These are phyloP conservation scores for Paratrypauchen microcephalus DNA, from an alignment of 2,797 vertebrate genomes.

Conservation along the genomic window DNA sequence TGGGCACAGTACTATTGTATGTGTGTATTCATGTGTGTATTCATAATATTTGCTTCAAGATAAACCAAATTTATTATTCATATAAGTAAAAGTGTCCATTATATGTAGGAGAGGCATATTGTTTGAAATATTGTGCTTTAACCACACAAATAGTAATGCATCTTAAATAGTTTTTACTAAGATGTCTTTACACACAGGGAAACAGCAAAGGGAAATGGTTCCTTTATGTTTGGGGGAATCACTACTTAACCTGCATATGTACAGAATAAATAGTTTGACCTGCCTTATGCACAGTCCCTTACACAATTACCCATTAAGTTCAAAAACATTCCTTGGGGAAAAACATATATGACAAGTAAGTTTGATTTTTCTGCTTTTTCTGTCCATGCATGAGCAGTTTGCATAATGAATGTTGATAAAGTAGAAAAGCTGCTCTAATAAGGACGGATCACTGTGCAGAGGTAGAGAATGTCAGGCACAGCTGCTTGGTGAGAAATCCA, in stretches of 20 bases:
- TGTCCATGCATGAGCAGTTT: conserved; percentile 69
- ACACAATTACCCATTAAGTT: conserved; percentile 41
- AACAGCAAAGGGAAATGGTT: no score
- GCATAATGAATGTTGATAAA: conserved; percentile 79
- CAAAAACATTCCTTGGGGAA: conserved; percentile 36
- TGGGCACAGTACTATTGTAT: background rate
- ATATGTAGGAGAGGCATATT: no score
- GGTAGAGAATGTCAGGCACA: conserved; percentile 81
- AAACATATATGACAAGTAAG: conserved; percentile 36
- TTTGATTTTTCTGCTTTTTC: conserved; percentile 57
- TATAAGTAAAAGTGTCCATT: background rate
- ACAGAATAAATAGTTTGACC: background rate
- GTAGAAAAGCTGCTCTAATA: conserved; percentile 75
- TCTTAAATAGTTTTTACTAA: no score
- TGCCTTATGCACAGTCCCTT: background rate
- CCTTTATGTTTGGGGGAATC: no score
- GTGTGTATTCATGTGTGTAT: background rate
- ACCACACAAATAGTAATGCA: no score
- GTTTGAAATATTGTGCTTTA: no score
- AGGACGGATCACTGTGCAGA: conserved; percentile 77
- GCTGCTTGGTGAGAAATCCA: conserved; percentile 79
- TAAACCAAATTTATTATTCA: background rate
- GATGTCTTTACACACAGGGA: no score
- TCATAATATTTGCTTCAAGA: background rate
- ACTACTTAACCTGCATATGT: no score